Evolutionary conservation across 37 sponge, comb jelly and placozoan species (phyloP), one percentile per base, ranked within the genome.

Genomic region (Amphimedon queenslandica): DNA sequence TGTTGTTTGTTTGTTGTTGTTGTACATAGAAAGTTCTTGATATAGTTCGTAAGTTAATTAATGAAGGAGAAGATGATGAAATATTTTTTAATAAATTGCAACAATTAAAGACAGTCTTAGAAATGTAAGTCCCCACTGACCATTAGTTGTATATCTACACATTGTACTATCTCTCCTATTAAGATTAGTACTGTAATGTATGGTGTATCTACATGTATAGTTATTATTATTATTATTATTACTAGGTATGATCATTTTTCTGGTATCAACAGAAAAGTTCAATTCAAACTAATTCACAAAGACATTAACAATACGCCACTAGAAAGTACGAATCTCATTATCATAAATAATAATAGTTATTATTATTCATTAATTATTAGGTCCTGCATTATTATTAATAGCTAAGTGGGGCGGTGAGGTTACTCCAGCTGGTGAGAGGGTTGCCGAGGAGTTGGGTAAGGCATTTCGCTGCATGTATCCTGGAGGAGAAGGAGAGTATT

Each of bases 391-490:
- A 47, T 67, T 96, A 56, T 79, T 96, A 60, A 96, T 96, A 29
- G 67, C 89, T 37, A 96, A 96, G 76, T 96, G 96, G 96, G 96
- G 96, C 33, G 96, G 96, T 0, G 96, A 96, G 72, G 81, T 92
- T 31, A 96, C 96, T 3, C 73, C 74, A 53, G 84, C 79, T 33
- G 96, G 96, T 1, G 40, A 80, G 80, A 58, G 37, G 8, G 90
- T 92, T 69, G 86, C 92, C 20, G 93, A 96, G 72, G 84, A 88
- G 63, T 70, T 92, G 51, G 96, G 96, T 1, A 82, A 78, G 51
- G 86, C 87, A 3, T 96, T 96, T 76, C 79, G 96, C 24, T 80
- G 79, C 68, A 88, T 86, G 63, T 96, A 96, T 68, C 96, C 96
- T 20, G 90, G 84, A 27, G 93, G 84, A 39, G 81, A 84, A 76